Percentiles rank a stretch among this genome's conserved stretches.
These are phyloP conservation scores for Dermolepida albohirtum DNA, from an alignment of 2,888 invertebrate genomes.

Conservation along the genomic window DNA sequence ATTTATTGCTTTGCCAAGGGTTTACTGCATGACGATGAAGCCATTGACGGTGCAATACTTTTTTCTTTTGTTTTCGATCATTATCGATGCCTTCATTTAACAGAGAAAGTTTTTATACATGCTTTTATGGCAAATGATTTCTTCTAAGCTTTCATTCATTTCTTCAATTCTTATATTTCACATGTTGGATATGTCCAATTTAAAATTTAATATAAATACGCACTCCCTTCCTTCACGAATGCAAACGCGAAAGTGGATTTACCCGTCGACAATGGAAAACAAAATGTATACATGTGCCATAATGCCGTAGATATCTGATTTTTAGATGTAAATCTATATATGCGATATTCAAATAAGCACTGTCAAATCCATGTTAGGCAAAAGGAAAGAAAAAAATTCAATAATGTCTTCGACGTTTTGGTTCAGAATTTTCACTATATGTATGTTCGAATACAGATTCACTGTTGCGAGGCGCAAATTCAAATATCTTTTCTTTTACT, in stretches of 20 bases:
- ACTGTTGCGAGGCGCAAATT: too few relatives aligned
- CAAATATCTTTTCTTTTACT: background rate
- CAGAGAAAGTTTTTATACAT: too few relatives aligned
- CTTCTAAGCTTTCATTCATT: slow-evolving; percentile 9
- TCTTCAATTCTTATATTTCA: background rate
- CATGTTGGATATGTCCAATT: background rate
- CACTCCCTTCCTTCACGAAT: background rate
- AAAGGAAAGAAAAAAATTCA: background rate
- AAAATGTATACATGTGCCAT: slow-evolving; percentile 7
- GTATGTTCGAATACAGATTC: too few relatives aligned
- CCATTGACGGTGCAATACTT: background rate
- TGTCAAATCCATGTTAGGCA: slow-evolving; percentile 4
- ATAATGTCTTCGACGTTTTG: background rate
- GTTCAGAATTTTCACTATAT: background rate
- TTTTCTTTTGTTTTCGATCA: background rate
- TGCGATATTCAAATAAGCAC: slow-evolving; percentile 27
- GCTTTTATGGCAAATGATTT: background rate
- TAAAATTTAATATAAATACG: too few relatives aligned
- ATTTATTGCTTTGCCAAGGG: background rate
- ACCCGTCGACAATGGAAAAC: background rate
- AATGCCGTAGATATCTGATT: slow-evolving; percentile 1
- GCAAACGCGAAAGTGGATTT: slow-evolving; percentile 5
- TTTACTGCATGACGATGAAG: background rate
- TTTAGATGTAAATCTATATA: background rate
- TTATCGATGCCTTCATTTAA: too few relatives aligned